These are phyloP conservation scores for Thera obeliscata DNA, from an alignment of 2,888 invertebrate species.

Conservation along the genomic window DNA sequence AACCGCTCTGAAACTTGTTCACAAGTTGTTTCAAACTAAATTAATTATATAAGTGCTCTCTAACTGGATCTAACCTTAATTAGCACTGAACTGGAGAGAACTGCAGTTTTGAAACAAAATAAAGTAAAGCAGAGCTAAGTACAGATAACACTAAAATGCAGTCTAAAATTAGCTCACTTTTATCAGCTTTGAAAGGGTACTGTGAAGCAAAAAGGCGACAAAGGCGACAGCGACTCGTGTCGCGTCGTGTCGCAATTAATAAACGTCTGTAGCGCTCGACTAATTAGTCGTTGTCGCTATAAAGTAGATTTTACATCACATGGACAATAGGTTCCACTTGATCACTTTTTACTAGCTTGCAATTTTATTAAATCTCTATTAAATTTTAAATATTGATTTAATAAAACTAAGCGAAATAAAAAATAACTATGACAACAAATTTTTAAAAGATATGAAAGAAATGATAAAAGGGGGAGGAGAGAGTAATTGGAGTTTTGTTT, in stretches of 20 bases:
- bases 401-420: too few species aligned
- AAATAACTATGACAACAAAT: too few species aligned
- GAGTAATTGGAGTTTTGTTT: too few species aligned
- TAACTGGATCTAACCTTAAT: background rate
- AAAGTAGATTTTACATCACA: conserved; percentile 26
- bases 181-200: conserved; percentile 66
- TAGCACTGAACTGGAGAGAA: background rate
- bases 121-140: conserved; percentile 27
- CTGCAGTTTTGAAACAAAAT: conserved; percentile 27
- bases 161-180: conserved; percentile 52
- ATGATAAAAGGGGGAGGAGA: too few species aligned
- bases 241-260: conserved; percentile 81
- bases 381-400: background rate
- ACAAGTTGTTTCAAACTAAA: too few species aligned
- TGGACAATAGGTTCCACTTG: conserved; percentile 1
- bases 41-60: too few species aligned
- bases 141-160: conserved; percentile 29
- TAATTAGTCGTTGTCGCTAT: conserved; percentile 74
- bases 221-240: conserved; percentile 70
- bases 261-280: conserved; percentile 75
- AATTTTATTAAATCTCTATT: background rate
- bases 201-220: conserved; percentile 56
- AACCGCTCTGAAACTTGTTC: too few species aligned
- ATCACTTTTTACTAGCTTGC: background rate
- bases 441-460: too few species aligned